Conservation (phyloP, 1,140 invertebrate genomes). For the Bombus picipes region DNA sequence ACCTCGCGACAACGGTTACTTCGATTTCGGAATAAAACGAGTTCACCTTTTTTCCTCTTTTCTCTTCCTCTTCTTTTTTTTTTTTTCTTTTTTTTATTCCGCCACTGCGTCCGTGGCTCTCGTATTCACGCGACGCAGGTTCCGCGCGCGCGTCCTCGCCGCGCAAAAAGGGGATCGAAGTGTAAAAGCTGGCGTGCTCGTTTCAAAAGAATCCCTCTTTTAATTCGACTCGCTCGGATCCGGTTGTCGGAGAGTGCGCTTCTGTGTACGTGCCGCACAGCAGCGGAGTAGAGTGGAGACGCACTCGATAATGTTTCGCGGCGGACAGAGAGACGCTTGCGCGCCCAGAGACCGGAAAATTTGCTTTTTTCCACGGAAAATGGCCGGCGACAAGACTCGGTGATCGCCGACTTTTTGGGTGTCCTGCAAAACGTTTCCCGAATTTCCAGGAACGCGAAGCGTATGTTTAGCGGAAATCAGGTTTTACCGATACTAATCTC, state of each 20-base stretch:
- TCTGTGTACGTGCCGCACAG: constrained; percentile 25
- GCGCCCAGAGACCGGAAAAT: neutral
- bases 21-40: constrained; percentile 62
- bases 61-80: neutral
- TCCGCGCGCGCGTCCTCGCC: neutral
- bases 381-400: no score
- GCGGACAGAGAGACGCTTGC: neutral
- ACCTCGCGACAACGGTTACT: constrained; percentile 59
- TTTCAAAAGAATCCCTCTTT: constrained; percentile 53
- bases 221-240: constrained; percentile 54
- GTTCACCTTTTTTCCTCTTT: neutral
- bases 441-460: neutral
- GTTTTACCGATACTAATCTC: no score
- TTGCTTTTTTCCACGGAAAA: neutral
- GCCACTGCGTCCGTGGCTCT: constrained; percentile 10
- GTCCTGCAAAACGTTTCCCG: neutral
- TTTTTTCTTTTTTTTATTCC: neutral
- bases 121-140: constrained; percentile 54
- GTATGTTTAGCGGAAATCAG: neutral
- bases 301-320: constrained; percentile 33
- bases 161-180: constrained; percentile 45
- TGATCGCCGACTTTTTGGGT: neutral
- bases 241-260: constrained; percentile 32
- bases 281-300: neutral
- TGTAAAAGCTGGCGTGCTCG: constrained; percentile 55